Percentiles rank a stretch among this genome's conserved stretches.
Conservation (phyloP, 2,797 vertebrate species). For the Fistularia commersonii region DNA sequence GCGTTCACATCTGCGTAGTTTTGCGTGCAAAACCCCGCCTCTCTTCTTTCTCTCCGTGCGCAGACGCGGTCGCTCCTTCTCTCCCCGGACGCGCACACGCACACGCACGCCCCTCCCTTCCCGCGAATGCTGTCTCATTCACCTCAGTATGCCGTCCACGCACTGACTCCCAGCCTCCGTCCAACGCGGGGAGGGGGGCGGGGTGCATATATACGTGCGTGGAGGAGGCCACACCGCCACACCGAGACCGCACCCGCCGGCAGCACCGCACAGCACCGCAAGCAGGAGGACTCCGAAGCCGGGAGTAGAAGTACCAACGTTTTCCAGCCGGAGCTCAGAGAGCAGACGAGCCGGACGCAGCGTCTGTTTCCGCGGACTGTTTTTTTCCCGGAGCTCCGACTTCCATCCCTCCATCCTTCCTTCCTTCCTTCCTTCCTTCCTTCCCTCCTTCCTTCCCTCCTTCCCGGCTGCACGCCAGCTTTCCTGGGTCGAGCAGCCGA, state of each 20-base stretch:
- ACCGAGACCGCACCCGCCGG: constrained; percentile 79
- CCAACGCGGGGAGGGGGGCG: constrained; percentile 65
- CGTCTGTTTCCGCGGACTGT: constrained; percentile 48
- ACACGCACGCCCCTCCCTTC: constrained; percentile 57
- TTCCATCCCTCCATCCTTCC: constrained; percentile 46
- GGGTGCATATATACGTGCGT: constrained; percentile 73
- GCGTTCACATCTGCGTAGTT: constrained; percentile 79
- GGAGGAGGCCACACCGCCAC: constrained; percentile 72
- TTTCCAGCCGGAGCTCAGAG: constrained; percentile 64
- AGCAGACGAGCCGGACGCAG: constrained; percentile 44
- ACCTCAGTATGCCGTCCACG: constrained; percentile 74
- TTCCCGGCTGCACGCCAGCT: constrained; percentile 64
- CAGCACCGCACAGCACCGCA: constrained; percentile 78
- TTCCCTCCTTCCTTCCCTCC: too few species aligned
- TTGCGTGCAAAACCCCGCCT: constrained; percentile 40
- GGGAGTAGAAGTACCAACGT: constrained; percentile 85
- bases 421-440: constrained; percentile 28
- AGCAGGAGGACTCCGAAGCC: constrained; percentile 85
- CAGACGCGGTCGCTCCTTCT: constrained; percentile 53
- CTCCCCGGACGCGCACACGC: constrained; percentile 33
- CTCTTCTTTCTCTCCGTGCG: constrained; percentile 44
- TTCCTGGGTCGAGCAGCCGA: constrained; percentile 68
- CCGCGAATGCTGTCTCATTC: constrained; percentile 78
- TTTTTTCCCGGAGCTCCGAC: constrained; percentile 66
- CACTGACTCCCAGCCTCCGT: constrained; percentile 70